Evolutionary conservation across 2,888 invertebrate genomes (phyloP).

Genomic region (Dioctria linearis): DNA sequence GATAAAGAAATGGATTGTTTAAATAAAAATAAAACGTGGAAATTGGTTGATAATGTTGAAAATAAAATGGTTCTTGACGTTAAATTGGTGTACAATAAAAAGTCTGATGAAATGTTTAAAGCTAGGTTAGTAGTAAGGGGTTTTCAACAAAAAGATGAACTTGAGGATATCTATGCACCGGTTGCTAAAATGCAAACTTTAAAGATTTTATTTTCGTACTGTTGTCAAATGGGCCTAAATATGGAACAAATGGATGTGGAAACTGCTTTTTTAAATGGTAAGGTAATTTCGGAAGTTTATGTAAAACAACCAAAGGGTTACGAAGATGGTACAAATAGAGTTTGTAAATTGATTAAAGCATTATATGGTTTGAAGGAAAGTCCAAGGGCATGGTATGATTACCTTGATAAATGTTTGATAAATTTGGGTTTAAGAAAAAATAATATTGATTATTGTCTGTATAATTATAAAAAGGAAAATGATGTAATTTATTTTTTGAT

Average conservation of each 20-base stretch:
- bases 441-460: slow-evolving; percentile 56
- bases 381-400: slow-evolving; percentile 53
- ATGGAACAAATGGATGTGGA: slow-evolving; percentile 60
- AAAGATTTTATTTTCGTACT: too few relatives aligned
- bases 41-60: too few relatives aligned
- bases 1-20: too few relatives aligned
- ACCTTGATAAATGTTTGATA: slow-evolving; percentile 56
- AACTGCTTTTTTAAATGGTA: slow-evolving; percentile 62
- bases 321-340: slow-evolving; percentile 61
- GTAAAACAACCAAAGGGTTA: slow-evolving; percentile 63
- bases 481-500: slow-evolving; percentile 48
- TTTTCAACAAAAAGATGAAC: too few relatives aligned
- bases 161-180: too few relatives aligned
- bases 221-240: background rate
- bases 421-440: slow-evolving; percentile 60
- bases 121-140: too few relatives aligned
- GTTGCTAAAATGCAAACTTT: too few relatives aligned
- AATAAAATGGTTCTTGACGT: too few relatives aligned
- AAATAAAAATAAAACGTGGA: too few relatives aligned
- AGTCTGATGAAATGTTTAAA: too few relatives aligned
- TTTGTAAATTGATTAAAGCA: slow-evolving; percentile 63
- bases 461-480: background rate
- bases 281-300: slow-evolving; percentile 59
- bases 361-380: slow-evolving; percentile 62
- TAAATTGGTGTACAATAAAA: too few relatives aligned